phyloP scores from a whole-genome alignment of 1,140 invertebrate genomes.

The Drosophila pandora region DNA sequence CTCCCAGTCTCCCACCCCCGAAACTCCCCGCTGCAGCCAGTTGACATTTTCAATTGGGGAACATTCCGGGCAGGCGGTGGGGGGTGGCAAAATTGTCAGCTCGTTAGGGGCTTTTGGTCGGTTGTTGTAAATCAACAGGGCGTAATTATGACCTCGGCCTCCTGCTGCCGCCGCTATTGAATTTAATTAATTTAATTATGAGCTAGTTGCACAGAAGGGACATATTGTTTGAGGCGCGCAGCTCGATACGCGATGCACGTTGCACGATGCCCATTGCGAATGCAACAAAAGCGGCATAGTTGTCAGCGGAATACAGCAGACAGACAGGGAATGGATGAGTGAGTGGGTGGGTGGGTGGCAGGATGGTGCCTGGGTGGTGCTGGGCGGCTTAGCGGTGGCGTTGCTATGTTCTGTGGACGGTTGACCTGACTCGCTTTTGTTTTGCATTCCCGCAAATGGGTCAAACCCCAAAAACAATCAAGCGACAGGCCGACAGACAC shows the following conservation, averaged over 20 bases:
- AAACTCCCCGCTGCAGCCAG: conserved; percentile 15
- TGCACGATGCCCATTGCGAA: conserved; percentile 38
- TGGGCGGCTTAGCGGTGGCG: background rate
- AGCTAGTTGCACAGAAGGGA: conserved; percentile 35
- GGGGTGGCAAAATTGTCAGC: conserved; percentile 59
- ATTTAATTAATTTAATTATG: conserved; percentile 81
- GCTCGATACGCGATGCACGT: background rate
- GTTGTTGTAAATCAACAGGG: conserved; percentile 64
- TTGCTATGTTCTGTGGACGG: background rate
- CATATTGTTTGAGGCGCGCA: conserved; percentile 17
- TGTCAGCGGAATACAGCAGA: conserved; percentile 36
- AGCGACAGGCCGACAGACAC: conserved; percentile 24
- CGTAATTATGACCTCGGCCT: conserved; percentile 60
- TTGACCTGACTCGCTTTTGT: conserved; percentile 51
- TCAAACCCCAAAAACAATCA: conserved; percentile 82
- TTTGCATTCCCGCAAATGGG: conserved; percentile 76
- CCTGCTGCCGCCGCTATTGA: conserved; percentile 34
- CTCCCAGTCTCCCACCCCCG: background rate
- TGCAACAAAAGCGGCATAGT: conserved; percentile 60
- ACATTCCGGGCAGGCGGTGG: background rate
- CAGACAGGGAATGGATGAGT: conserved; percentile 14
- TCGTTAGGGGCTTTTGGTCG: conserved; percentile 60
- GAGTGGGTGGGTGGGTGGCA: background rate
- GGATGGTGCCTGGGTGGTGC: background rate
- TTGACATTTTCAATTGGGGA: conserved; percentile 63